Evolutionary conservation across 1,140 invertebrate species (phyloP).

Genomic region (Atopsyche davidsoni): DNA sequence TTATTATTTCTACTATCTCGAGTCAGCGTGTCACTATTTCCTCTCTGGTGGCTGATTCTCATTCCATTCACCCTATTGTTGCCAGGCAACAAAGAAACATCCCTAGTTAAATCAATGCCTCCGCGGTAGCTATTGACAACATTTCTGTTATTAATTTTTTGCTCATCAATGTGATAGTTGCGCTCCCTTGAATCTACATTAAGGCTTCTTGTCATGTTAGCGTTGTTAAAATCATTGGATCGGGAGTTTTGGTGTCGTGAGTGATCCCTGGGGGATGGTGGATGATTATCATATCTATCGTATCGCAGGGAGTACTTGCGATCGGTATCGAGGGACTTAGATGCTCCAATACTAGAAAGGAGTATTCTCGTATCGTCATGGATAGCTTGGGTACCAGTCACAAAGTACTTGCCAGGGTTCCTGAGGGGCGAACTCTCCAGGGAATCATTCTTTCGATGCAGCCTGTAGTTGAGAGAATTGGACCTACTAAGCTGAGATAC

Average conservation of each 20-base stretch:
- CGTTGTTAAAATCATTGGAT: constrained; percentile 35
- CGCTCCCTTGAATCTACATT: constrained; percentile 28
- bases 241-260: constrained; percentile 8
- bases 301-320: constrained; percentile 13
- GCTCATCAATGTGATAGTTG: background rate
- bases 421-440: constrained; percentile 41
- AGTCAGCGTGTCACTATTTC: constrained; percentile 35
- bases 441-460: constrained; percentile 38
- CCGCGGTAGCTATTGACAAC: background rate
- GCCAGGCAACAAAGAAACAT: constrained; percentile 13
- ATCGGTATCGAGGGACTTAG: constrained; percentile 42
- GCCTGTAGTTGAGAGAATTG: constrained; percentile 45
- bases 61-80: constrained; percentile 17
- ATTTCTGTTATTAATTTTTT: constrained; percentile 1
- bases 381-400: constrained; percentile 40
- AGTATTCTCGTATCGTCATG: constrained; percentile 38
- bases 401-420: constrained; percentile 45
- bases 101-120: constrained; percentile 21
- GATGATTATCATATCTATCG: background rate
- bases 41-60: constrained; percentile 34
- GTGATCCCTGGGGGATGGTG: background rate
- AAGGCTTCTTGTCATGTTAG: constrained; percentile 38
- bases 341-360: constrained; percentile 34
- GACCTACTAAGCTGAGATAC: constrained; percentile 44
- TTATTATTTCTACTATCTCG: constrained; percentile 20